Conservation (phyloP, 2,888 invertebrate genomes). For the Lepidocyrtinus sp. region DNA sequence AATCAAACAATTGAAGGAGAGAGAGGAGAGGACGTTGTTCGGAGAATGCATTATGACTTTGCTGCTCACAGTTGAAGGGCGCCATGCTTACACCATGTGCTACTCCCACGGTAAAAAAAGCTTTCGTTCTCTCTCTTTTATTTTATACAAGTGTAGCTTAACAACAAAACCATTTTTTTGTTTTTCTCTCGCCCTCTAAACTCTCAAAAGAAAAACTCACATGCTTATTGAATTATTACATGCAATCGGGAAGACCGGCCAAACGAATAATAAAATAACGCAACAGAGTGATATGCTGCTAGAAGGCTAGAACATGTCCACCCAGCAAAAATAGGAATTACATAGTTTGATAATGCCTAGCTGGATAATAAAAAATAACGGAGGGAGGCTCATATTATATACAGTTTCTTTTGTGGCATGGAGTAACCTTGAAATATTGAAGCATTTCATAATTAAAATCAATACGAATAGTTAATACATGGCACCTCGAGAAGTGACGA, state of each 20-base stretch:
- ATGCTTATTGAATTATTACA: neutral
- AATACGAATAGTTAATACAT: too few relatives aligned
- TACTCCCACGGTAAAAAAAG: slow-evolving; percentile 43
- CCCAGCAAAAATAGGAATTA: neutral
- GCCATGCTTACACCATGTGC: slow-evolving; percentile 65
- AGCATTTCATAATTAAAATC: too few relatives aligned
- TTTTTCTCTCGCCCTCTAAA: neutral
- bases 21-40: slow-evolving; percentile 52
- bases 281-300: neutral
- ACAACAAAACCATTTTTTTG: neutral
- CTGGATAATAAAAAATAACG: neutral
- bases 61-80: slow-evolving; percentile 61
- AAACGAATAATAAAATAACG: neutral
- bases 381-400: too few relatives aligned
- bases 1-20: slow-evolving; percentile 28
- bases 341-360: neutral
- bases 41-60: slow-evolving; percentile 58
- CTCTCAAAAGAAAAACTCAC: neutral
- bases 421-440: too few relatives aligned
- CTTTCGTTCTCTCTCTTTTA: too few relatives aligned
- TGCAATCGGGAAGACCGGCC: too few relatives aligned
- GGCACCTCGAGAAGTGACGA: too few relatives aligned
- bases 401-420: too few relatives aligned
- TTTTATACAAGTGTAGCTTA: neutral
- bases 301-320: neutral